These are phyloP conservation scores for Apteryx mantelli DNA, from an alignment of 2,113 vertebrate species.

Conservation along the genomic window DNA sequence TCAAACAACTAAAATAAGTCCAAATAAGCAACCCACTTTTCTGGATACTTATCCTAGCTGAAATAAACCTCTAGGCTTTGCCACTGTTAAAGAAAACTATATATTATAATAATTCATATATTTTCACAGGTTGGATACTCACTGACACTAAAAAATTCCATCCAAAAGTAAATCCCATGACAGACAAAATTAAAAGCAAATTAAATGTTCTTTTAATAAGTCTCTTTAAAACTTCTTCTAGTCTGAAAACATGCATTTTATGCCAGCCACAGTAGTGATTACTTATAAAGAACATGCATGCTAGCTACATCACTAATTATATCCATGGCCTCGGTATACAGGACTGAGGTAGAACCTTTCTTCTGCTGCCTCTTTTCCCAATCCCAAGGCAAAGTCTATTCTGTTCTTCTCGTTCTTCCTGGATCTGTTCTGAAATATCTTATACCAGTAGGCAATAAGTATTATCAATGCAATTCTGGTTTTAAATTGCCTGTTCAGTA, in stretches of 20 bases:
- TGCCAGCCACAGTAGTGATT: neutral
- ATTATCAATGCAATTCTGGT: neutral
- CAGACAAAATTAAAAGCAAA: neutral
- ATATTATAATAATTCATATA: neutral
- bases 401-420: neutral
- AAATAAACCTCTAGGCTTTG: neutral
- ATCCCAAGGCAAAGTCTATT: neutral
- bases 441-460: neutral
- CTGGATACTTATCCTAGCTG: neutral
- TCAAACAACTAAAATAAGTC: neutral
- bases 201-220: neutral
- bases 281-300: neutral
- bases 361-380: neutral
- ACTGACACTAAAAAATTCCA: neutral
- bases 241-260: neutral
- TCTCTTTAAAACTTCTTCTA: neutral
- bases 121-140: neutral
- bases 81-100: neutral
- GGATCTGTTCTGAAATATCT: neutral
- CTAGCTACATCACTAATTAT: neutral
- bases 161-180: neutral
- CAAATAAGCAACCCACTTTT: neutral
- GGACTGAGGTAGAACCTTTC: neutral
- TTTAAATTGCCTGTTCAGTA: neutral
- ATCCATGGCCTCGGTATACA: neutral